phyloP scores from a whole-genome alignment of 2,113 vertebrate genomes.

The Grammomys dolichurus region DNA sequence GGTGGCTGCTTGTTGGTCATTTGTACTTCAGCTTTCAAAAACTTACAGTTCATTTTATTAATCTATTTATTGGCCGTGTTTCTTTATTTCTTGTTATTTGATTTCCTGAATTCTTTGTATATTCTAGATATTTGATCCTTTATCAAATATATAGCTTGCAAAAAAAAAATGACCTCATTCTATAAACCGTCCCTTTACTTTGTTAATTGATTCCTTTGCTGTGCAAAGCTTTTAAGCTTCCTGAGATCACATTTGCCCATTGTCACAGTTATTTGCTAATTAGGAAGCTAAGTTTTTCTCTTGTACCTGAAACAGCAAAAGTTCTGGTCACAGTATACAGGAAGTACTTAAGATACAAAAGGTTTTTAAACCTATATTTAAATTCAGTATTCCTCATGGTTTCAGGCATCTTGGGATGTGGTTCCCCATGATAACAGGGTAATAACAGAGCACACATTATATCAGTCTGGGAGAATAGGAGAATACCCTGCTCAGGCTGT shows the following conservation, averaged over 20 bases:
- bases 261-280: not conserved
- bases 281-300: not conserved
- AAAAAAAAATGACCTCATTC: not conserved
- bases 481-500: not conserved
- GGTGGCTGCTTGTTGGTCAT: not conserved
- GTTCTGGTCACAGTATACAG: not conserved
- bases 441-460: not conserved
- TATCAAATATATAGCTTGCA: not conserved
- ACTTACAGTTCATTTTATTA: not conserved
- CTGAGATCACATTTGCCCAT: not conserved
- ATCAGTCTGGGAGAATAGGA: not conserved
- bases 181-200: not conserved
- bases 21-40: not conserved
- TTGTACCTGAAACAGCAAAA: not conserved
- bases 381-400: not conserved
- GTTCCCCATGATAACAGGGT: not conserved
- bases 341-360: not conserved
- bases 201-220: not conserved
- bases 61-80: not conserved
- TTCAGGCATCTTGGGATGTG: not conserved
- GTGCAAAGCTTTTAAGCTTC: not conserved
- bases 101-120: not conserved
- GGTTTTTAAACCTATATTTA: not conserved
- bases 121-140: not conserved
- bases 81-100: not conserved